phyloP scores from a whole-genome alignment of 1,140 invertebrate genomes.

The Penaeus japonicus region DNA sequence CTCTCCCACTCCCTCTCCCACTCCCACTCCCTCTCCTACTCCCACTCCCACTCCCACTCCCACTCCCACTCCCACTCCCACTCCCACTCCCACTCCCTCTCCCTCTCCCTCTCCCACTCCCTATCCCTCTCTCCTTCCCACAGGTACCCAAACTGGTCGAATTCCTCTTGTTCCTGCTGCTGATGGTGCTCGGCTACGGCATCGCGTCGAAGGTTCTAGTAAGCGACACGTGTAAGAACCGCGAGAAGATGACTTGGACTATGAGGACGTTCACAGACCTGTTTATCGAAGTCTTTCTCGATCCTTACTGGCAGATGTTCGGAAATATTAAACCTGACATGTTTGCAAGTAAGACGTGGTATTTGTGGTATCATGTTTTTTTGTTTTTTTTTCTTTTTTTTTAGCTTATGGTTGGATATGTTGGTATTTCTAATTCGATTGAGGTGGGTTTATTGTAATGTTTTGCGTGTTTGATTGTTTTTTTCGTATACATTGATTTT shows the following conservation, averaged over 20 bases:
- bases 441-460: too few species aligned
- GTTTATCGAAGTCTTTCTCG: conserved; percentile 62
- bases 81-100: too few species aligned
- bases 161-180: conserved; percentile 66
- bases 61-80: too few species aligned
- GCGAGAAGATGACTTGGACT: too few species aligned
- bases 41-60: too few species aligned
- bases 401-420: too few species aligned
- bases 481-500: too few species aligned
- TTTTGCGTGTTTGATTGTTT: too few species aligned
- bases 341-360: conserved; percentile 61
- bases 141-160: conserved; percentile 65
- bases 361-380: neutral
- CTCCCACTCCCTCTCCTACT: too few species aligned
- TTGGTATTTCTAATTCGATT: too few species aligned
- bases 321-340: conserved; percentile 65
- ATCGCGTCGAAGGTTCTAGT: conserved; percentile 65
- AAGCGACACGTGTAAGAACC: conserved; percentile 62
- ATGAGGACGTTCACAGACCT: conserved; percentile 54
- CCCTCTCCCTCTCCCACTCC: conserved; percentile 52
- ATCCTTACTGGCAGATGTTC: conserved; percentile 66
- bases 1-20: too few species aligned
- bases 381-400: too few species aligned
- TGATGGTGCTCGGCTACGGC: conserved; percentile 66
- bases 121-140: conserved; percentile 59